Evolutionary conservation across 2,113 vertebrate genomes (phyloP), one percentile per base, ranked within the genome.

Genomic region (Paramisgurnus dabryanus): DNA sequence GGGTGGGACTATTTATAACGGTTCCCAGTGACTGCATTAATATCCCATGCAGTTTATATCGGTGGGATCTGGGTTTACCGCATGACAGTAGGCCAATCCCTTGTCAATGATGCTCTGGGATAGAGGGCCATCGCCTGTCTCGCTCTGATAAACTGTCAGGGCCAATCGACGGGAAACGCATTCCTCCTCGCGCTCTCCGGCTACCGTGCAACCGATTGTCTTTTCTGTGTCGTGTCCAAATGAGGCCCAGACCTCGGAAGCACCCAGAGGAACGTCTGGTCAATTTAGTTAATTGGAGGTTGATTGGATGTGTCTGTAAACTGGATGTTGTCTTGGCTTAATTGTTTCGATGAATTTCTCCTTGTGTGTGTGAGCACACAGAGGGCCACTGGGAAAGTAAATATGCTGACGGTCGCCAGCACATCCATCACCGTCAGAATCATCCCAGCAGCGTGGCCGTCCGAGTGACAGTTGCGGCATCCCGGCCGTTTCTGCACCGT

Each of bases 271-370:
- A 74, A 40, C 8, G 63, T 61, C 63, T 74, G 64, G 64, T 81
- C 70, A 64, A 61, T 81, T 60, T 75, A 5, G 15, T 81, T 67
- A 61, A 81, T 61, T 68, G 61, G 79, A 34, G 64, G 22, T 73
- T 73, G 69, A 80, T 80, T 66, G 69, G 61, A 18, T 6, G 39
- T 45, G 63, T 47, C 18, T 43, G 76, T 75, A 15, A 67, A 6
- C 61, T n/a, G 43, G 70, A 15, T 18, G 11, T 7, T 60, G 11
- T 15, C 70, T 49, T 18, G 50, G 7, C 27, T 60, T 80, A 80
- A 67, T 67, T 76, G 79, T 83, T 80, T 78, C 27, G 58, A 60
- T 57, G 7, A 47, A 43, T 73, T 10, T 40, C 63, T 40, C 55
- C 72, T 55, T 53, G 10, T 55, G 53, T 41, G 22, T 41, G 22